These are phyloP conservation scores for Theristicus caerulescens DNA, from an alignment of 2,113 vertebrate species.

Conservation along the genomic window DNA sequence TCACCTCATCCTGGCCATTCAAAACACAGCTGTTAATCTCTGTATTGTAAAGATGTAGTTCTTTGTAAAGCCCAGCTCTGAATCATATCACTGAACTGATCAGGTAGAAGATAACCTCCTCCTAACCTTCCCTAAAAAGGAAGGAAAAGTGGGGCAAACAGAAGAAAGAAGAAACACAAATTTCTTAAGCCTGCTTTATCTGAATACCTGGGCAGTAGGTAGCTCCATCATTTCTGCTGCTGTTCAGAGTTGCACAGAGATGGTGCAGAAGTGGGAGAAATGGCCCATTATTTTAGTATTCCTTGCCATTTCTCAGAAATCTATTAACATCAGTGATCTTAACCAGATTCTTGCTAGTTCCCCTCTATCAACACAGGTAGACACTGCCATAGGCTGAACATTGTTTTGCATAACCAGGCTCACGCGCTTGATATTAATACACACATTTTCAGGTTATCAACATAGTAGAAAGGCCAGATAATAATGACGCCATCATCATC, in stretches of 20 bases:
- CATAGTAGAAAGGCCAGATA: neutral
- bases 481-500: neutral
- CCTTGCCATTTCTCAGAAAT: neutral
- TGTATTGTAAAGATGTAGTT: neutral
- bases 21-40: neutral
- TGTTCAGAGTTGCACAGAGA: neutral
- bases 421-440: neutral
- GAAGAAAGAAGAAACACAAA: neutral
- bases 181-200: neutral
- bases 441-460: neutral
- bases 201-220: neutral
- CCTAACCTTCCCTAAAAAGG: neutral
- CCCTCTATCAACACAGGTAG: neutral
- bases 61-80: neutral
- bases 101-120: neutral
- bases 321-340: neutral
- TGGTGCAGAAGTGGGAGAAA: neutral
- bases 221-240: neutral
- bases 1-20: neutral
- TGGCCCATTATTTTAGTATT: neutral
- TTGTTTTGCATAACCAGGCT: neutral
- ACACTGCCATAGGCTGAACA: neutral
- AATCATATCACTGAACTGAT: neutral
- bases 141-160: neutral
- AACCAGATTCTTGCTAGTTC: neutral